A percentile compares a stretch with the other conserved stretches of the same genome.
phyloP scores from a whole-genome alignment of 2,113 vertebrate genomes.

The Phyllostomus hastatus region DNA sequence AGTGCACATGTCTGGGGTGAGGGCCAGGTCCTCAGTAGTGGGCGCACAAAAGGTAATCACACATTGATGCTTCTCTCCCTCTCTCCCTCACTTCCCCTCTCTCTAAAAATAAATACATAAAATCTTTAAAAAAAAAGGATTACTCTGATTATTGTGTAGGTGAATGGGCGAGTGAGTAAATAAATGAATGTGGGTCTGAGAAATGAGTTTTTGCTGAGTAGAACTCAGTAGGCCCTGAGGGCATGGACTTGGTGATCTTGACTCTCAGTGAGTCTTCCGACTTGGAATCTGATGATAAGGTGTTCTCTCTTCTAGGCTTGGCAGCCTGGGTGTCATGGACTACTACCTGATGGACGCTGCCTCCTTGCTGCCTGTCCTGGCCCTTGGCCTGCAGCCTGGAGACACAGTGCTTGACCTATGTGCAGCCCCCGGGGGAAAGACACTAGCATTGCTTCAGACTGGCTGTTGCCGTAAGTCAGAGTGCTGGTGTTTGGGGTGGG shows the following conservation, averaged over 20 bases:
- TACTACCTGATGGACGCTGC: conserved; percentile 97
- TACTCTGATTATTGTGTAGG: background rate
- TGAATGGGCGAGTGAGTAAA: background rate
- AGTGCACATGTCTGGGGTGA: too few relatives aligned
- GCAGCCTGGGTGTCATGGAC: conserved; percentile 81
- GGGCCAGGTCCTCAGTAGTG: too few relatives aligned
- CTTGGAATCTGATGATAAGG: background rate
- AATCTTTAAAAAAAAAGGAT: background rate
- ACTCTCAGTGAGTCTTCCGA: background rate
- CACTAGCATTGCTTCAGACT: conserved; percentile 91
- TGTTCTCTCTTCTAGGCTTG: conserved; percentile 81
- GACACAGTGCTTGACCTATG: conserved; percentile 93
- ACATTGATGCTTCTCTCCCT: too few relatives aligned
- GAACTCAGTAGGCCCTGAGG: background rate
- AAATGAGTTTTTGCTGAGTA: conserved; percentile 15
- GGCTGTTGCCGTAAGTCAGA: conserved; percentile 84
- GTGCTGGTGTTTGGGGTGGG: background rate
- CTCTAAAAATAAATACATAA: too few relatives aligned
- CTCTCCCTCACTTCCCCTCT: too few relatives aligned
- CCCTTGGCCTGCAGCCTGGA: conserved; percentile 83
- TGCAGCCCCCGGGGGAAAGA: conserved; percentile 95
- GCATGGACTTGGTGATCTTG: background rate
- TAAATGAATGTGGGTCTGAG: background rate
- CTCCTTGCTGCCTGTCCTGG: conserved; percentile 92
- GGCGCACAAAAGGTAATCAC: too few relatives aligned